Percentiles rank a stretch among this genome's conserved stretches.
phyloP scores from a whole-genome alignment of 2,888 invertebrate species.

The Eurytoma californica region DNA sequence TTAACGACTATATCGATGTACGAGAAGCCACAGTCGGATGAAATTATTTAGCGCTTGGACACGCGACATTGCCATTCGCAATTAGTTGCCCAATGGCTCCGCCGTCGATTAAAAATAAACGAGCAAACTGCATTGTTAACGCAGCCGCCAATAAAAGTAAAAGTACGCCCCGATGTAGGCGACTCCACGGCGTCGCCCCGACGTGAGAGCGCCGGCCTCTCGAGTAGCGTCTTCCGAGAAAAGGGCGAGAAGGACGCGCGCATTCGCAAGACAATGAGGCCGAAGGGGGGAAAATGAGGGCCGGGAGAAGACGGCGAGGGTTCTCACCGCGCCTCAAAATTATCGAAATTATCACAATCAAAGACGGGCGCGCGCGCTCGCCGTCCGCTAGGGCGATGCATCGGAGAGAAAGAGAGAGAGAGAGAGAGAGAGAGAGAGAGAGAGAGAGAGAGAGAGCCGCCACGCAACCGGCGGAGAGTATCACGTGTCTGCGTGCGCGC shows the following conservation, averaged over 20 bases:
- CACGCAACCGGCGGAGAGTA: conserved; percentile 1
- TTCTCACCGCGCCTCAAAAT: conserved; percentile 53
- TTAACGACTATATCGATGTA: conserved; percentile 20
- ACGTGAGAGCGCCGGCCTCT: not conserved
- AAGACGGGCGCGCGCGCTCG: conserved; percentile 6
- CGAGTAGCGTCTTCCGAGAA: conserved; percentile 41
- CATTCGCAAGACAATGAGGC: conserved; percentile 38
- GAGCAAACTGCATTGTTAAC: conserved; percentile 39
- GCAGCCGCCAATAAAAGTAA: conserved; percentile 44
- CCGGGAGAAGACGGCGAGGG: conserved; percentile 13
- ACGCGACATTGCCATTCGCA: not conserved
- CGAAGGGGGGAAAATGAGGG: conserved; percentile 11
- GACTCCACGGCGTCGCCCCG: not conserved
- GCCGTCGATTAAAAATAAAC: not conserved
- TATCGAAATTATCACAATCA: conserved; percentile 55
- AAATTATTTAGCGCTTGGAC: conserved; percentile 19
- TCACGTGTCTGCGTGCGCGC: not conserved
- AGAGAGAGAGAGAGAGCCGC: not conserved
- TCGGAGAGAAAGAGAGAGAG: too few species aligned
- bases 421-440: too few species aligned
- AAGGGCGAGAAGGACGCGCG: conserved; percentile 10
- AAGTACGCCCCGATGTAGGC: conserved; percentile 35
- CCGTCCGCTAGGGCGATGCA: not conserved
- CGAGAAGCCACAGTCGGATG: not conserved
- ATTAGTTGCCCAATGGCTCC: conserved; percentile 19